Base-by-base conservation (phyloP, 2,113 vertebrate genomes). In the Aspidoscelis tigris region DNA sequence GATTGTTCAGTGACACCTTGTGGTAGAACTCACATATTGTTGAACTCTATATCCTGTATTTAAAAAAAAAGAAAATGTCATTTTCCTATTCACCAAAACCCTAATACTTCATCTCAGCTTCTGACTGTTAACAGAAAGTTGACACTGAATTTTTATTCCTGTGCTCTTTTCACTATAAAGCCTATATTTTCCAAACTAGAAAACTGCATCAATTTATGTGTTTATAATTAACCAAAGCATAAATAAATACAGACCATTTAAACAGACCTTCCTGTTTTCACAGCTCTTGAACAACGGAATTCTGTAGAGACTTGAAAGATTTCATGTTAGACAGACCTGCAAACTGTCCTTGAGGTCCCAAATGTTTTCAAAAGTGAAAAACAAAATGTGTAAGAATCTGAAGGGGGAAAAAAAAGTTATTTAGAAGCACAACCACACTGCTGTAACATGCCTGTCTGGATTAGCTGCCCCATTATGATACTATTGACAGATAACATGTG, bases 1-100 rank as follows among this genome's bases (percentile, higher is more conserved):
- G 90, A 96, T 95, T 95, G 44, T 90, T 82, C 84, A 96, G 93
- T 92, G 94, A 89, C 96, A 97, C 95, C 96, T 96, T 95, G 96
- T 96, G 96, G 96, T 84, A 3, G 66, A 66, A 50, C 89, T 83
- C 18, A 10, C 53, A 7, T 88, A 79, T 77, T 89, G 91, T 82
- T 90, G 78, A 2, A 5, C 11, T 14, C 8, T 61, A 61, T 61
- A 61, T 61, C 14, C 58, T 2, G 3, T 55, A 9, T 61, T 61
- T 82, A 86, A 47, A 76, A 65, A 65, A 41, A 82, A 76, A 81
- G 71, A 24, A 4, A 0, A n/a, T 78, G 47, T 81, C 33, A 86
- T 66, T 82, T 85, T 75, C 76, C 85, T 76, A 41, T 58, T 12
- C n/a, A 85, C n/a, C 61, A 85, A 91, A 94, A 91, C 11, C 16